Conservation (phyloP, 2,113 vertebrate species). For the Tringa solitaria region DNA sequence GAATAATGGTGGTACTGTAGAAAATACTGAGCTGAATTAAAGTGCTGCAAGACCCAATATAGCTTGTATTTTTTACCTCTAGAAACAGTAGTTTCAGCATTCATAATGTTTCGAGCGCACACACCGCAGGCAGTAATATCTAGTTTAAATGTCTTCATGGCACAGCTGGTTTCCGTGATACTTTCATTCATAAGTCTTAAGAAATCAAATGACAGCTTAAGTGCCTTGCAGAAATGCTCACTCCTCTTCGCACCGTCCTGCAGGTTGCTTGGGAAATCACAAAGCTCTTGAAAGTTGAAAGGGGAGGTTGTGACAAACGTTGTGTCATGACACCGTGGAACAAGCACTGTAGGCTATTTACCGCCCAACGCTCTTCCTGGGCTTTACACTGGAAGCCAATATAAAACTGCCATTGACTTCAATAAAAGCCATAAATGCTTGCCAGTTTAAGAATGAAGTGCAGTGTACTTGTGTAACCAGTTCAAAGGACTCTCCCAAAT, state of each 20-base stretch:
- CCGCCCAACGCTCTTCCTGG: not conserved
- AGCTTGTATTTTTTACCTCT: conserved; percentile 23
- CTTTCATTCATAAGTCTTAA: conserved; percentile 52
- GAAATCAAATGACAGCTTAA: conserved; percentile 45
- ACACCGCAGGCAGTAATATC: conserved; percentile 52
- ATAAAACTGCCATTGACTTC: not conserved
- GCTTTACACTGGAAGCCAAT: not conserved
- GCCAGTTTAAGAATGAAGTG: not conserved
- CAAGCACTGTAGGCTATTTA: not conserved
- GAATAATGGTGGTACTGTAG: not conserved
- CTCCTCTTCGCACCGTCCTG: conserved; percentile 13
- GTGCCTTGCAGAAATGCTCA: conserved; percentile 18
- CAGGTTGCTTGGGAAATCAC: conserved; percentile 17
- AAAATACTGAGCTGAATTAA: not conserved
- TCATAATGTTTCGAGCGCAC: conserved; percentile 51
- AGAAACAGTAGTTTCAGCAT: conserved; percentile 45
- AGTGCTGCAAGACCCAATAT: not conserved
- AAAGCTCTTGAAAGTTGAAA: not conserved
- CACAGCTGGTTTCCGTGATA: conserved; percentile 60
- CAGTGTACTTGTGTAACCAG: not conserved
- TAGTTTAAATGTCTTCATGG: conserved; percentile 54
- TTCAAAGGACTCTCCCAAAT: not conserved
- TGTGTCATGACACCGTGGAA: not conserved
- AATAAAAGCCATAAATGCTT: not conserved
- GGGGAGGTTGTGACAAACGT: not conserved